Conservation (phyloP, 2,113 vertebrate species). For the Chionis minor region DNA sequence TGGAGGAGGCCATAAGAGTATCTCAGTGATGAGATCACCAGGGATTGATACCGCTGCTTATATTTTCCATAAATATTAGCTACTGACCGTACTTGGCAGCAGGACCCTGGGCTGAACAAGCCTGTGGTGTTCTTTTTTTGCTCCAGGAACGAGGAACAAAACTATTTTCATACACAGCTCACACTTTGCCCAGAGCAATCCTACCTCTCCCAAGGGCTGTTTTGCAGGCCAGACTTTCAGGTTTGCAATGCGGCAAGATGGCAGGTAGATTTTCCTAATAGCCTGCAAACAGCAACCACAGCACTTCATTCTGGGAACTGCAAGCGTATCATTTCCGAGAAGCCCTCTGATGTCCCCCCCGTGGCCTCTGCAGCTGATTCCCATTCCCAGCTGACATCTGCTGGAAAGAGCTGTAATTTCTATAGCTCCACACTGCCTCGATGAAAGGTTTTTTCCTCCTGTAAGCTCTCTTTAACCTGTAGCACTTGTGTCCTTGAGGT, state of each 20-base stretch:
- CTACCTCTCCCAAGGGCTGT: background rate
- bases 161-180: background rate
- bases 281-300: background rate
- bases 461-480: background rate
- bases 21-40: background rate
- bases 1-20: background rate
- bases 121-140: background rate
- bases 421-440: background rate
- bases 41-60: rapidly evolving
- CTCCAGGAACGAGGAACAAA: background rate
- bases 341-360: background rate
- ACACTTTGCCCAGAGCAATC: background rate
- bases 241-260: background rate
- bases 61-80: background rate
- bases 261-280: background rate
- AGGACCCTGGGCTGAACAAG: background rate
- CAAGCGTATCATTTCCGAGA: background rate
- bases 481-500: background rate
- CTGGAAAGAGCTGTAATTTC: background rate
- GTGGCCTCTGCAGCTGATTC: slow-evolving; percentile 17
- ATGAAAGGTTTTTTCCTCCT: background rate
- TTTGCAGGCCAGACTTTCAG: background rate
- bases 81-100: background rate
- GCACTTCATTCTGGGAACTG: slow-evolving; percentile 17
- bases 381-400: slow-evolving; percentile 35